Base-by-base conservation (phyloP, 1,140 invertebrate genomes). In the Danaus plexippus region DNA sequence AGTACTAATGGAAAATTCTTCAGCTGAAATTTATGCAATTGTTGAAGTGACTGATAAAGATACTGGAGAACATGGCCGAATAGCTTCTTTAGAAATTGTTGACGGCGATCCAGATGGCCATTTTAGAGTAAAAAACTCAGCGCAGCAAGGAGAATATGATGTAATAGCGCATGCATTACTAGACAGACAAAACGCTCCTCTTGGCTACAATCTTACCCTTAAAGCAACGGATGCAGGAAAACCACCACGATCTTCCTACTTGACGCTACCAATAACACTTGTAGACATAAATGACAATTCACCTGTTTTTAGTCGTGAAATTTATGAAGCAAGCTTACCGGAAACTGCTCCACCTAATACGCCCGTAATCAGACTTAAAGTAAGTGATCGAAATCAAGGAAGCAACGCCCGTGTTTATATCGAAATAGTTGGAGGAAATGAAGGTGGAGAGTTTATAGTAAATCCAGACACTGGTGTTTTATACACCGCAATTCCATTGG, bases 401-500 rank as follows among this genome's bases (percentile, higher is more conserved):
- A 90, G 89, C 71, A 96, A 96, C 77, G 94, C 94, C 0, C 87
- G 94, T 67, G 94, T 97, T 0, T 93, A 92, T 59, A 90, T 97
- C 49, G 94, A 94, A 81, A 97, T 99, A 54, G 95, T 97, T 5
- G 94, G 94, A 10, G 96, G 97, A 0, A 98, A 98, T 82, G 94
- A 96, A 69, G 94, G 94, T 40, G 91, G 92, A 0, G 94, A 96
- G 68, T 98, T 98, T 77, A 87, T 90, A 43, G 92, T 98, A 9
- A 95, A 97, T 79, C 91, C 94, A 0, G 92, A 94, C 63, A 96
- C 95, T 0, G 97, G 97, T 0, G 94, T 98, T 88, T 79, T 98
- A 0, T 96, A 96, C 69, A 97, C 96, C 0, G 91, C 93, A 18
- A 92, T 94, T 9, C 82, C 85, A 43, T 87, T 99, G 1, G 98